Percentiles rank a stretch among this genome's conserved stretches.
Evolutionary conservation across 2,113 vertebrate species (phyloP).

Genomic region (Pterocles burchelli): DNA sequence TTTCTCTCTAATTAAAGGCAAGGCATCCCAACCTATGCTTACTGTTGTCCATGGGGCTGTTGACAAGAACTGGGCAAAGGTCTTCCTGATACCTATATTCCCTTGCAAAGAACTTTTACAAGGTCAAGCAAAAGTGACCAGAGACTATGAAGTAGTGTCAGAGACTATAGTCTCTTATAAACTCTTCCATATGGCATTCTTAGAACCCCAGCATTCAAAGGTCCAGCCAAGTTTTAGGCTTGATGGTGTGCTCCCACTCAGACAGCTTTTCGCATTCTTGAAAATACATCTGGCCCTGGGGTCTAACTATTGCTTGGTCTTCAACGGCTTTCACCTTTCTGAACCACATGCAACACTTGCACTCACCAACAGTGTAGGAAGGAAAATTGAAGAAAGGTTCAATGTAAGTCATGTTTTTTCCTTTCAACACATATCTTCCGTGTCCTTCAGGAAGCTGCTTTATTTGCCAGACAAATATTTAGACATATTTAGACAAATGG

Average conservation of each 20-base stretch:
- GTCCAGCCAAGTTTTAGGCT: not conserved
- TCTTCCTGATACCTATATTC: accelerated
- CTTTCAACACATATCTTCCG: not conserved
- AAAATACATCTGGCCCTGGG: not conserved
- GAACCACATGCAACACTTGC: not conserved
- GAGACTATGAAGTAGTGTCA: not conserved
- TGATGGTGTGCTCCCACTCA: not conserved
- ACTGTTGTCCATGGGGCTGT: not conserved
- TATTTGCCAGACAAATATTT: not conserved
- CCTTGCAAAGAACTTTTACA: not conserved
- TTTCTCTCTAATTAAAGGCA: not conserved
- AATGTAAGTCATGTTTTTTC: not conserved
- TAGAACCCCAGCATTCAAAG: not conserved
- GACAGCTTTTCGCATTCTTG: not conserved
- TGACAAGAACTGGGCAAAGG: not conserved
- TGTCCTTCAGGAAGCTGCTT: not conserved
- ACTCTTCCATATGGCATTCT: not conserved
- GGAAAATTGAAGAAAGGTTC: not conserved
- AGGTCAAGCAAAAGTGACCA: not conserved
- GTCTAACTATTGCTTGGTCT: not conserved
- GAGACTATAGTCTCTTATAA: not conserved
- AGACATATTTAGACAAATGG: not conserved
- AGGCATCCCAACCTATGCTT: not conserved
- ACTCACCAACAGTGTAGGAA: not conserved
- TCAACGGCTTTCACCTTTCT: not conserved